Conservation (phyloP, 2,888 invertebrate species). For the Orchesellides sinensis region DNA sequence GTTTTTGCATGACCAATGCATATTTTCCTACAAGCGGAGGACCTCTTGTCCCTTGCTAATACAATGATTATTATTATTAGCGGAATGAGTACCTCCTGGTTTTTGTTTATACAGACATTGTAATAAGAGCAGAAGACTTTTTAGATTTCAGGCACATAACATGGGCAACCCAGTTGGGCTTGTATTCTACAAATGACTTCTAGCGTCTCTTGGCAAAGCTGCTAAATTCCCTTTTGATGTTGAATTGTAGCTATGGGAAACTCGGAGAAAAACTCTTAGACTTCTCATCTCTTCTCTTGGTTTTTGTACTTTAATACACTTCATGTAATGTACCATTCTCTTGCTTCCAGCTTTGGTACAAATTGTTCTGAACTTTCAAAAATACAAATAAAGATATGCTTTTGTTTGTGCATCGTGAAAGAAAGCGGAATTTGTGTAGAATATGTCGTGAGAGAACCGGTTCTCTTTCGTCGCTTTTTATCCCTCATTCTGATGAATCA, state of each 20-base stretch:
- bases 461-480: too few relatives aligned
- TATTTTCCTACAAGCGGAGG: too few relatives aligned
- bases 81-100: constrained; percentile 10
- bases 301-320: too few relatives aligned
- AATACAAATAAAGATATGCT: not conserved
- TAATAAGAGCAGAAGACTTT: not conserved
- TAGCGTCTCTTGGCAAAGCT: not conserved
- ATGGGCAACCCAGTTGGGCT: not conserved
- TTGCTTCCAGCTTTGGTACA: too few relatives aligned
- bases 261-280: constrained; percentile 46
- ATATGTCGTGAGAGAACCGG: not conserved
- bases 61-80: constrained; percentile 56
- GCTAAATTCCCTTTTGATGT: constrained; percentile 47
- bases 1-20: not conserved
- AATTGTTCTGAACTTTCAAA: not conserved
- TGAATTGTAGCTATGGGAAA: constrained; percentile 57
- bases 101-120: not conserved
- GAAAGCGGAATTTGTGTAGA: not conserved
- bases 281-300: too few relatives aligned
- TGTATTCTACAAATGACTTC: not conserved
- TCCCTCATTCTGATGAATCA: too few relatives aligned
- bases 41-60: constrained; percentile 53
- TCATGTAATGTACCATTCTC: too few relatives aligned
- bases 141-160: not conserved
- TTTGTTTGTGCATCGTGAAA: not conserved